Conservation (phyloP, 2,888 invertebrate species). For the Poecilus cupreus region DNA sequence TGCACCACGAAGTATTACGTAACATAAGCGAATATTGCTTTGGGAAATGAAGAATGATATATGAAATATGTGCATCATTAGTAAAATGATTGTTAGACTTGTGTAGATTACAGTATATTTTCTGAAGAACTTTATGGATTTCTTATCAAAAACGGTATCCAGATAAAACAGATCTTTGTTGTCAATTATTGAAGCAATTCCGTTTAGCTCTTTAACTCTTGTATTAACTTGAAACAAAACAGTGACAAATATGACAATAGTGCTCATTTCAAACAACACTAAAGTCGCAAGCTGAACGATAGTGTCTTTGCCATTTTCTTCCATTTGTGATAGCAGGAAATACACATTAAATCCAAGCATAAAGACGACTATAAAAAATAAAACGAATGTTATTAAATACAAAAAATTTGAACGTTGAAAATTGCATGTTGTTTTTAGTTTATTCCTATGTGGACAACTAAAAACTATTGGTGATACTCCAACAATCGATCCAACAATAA, state of each 20-base stretch:
- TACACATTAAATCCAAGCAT: slow-evolving; percentile 48
- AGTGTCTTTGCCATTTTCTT: slow-evolving; percentile 9
- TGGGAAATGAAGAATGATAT: background rate
- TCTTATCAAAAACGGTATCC: slow-evolving; percentile 41
- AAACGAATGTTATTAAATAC: background rate
- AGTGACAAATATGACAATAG: slow-evolving; percentile 41
- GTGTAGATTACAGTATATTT: background rate
- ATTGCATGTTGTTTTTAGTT: background rate
- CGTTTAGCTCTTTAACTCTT: slow-evolving; percentile 58
- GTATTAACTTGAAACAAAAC: slow-evolving; percentile 34
- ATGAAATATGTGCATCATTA: background rate
- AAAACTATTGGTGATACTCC: slow-evolving; percentile 39
- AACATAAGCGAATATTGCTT: background rate
- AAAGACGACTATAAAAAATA: slow-evolving; percentile 8
- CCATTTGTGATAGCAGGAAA: background rate
- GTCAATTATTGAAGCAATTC: slow-evolving; percentile 56
- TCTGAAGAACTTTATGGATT: slow-evolving; percentile 11
- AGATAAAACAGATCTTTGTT: slow-evolving; percentile 55
- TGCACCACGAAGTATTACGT: background rate
- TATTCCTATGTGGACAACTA: slow-evolving; percentile 35
- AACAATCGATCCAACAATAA: slow-evolving; percentile 21
- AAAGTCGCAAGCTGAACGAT: slow-evolving; percentile 55
- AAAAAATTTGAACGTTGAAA: slow-evolving; percentile 13
- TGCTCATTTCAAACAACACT: slow-evolving; percentile 57
- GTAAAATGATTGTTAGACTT: background rate